Evolutionary conservation across 2,888 invertebrate species (phyloP).

Genomic region (Agriopis leucophaearia): DNA sequence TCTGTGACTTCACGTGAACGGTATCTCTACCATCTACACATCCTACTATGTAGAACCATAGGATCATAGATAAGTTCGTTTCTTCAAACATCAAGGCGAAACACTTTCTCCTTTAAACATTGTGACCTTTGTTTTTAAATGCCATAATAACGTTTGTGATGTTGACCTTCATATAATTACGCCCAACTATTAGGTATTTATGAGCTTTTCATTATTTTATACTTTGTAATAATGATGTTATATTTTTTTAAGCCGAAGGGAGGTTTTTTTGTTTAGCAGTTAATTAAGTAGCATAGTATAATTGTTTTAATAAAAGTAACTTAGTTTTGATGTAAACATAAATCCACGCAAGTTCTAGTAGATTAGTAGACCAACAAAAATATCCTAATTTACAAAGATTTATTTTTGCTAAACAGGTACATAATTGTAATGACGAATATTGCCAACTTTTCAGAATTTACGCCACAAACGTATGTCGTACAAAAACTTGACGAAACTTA

Average conservation of each 20-base stretch:
- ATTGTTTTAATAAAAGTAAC: conserved; percentile 1
- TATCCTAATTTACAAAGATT: background rate
- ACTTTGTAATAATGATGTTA: conserved; percentile 16
- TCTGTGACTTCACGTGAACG: conserved; percentile 1
- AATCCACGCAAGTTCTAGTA: background rate
- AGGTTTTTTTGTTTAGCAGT: conserved; percentile 9
- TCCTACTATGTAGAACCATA: conserved; percentile 24
- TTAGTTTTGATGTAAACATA: too few species aligned
- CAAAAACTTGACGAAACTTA: conserved; percentile 7
- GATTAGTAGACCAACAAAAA: background rate
- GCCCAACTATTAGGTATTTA: conserved; percentile 31
- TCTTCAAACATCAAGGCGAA: conserved; percentile 37
- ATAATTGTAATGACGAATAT: background rate
- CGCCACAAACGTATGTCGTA: conserved; percentile 3
- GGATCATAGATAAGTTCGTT: conserved; percentile 43
- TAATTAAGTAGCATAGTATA: conserved; percentile 12
- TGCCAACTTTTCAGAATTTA: background rate
- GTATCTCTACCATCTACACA: conserved; percentile 23
- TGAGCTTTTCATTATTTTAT: conserved; percentile 23
- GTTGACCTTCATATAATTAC: conserved; percentile 36
- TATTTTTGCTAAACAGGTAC: background rate
- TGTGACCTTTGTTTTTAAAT: conserved; percentile 36
- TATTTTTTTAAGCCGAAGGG: conserved; percentile 10
- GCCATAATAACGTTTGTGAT: conserved; percentile 31
- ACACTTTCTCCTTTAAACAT: conserved; percentile 48